These are phyloP conservation scores for Idaea biselata DNA, from an alignment of 2,888 invertebrate genomes.

Conservation along the genomic window DNA sequence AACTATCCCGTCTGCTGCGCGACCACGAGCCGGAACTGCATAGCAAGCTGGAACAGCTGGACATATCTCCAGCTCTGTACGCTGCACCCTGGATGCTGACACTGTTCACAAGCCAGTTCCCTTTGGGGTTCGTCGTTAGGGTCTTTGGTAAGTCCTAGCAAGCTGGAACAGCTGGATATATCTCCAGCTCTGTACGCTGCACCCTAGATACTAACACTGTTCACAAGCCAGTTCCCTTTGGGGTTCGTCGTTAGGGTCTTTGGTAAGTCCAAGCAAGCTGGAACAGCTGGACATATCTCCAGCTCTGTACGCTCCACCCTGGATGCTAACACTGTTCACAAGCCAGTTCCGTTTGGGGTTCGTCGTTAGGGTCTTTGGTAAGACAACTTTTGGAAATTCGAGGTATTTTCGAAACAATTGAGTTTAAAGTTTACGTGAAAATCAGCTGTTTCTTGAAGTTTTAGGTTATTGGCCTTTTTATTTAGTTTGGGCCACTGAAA, in stretches of 20 bases:
- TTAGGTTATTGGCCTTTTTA: too few species aligned
- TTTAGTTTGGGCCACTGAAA: too few species aligned
- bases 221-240: conserved; percentile 97
- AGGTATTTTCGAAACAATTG: too few species aligned
- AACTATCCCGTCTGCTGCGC: conserved; percentile 93
- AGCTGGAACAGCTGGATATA: conserved; percentile 93
- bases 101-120: conserved; percentile 97
- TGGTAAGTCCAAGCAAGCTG: conserved; percentile 88
- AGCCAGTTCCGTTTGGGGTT: conserved; percentile 98
- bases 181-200: conserved; percentile 97
- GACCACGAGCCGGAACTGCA: conserved; percentile 93
- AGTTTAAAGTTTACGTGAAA: too few species aligned
- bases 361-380: conserved; percentile 95
- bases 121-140: conserved; percentile 95
- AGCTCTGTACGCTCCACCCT: conserved; percentile 95
- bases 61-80: conserved; percentile 96
- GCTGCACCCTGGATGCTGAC: conserved; percentile 99
- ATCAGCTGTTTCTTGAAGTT: too few species aligned
- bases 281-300: conserved; percentile 59
- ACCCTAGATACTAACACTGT: conserved; percentile 97
- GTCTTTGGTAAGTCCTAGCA: conserved; percentile 90
- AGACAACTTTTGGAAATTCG: too few species aligned
- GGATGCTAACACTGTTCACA: conserved; percentile 97
- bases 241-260: conserved; percentile 97
- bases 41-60: conserved; percentile 91